phyloP scores from a whole-genome alignment of 2,888 invertebrate species.

The Phengaris arion region DNA sequence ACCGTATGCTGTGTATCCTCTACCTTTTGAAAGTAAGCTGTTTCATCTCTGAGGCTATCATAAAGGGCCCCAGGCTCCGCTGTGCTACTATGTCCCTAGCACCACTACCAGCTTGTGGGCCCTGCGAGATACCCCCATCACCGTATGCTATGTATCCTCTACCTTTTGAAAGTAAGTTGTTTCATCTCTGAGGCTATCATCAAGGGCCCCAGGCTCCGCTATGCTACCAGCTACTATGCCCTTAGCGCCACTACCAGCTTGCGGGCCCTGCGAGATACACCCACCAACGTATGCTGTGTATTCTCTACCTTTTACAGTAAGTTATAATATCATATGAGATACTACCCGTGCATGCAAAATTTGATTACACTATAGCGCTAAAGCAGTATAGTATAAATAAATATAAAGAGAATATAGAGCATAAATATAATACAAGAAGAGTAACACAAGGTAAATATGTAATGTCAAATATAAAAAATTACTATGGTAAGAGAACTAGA shows the following conservation, averaged over 20 bases:
- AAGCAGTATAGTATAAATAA: no score
- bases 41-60: not conserved
- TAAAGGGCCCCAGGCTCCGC: no score
- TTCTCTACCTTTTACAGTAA: conserved; percentile 66
- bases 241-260: conserved; percentile 58
- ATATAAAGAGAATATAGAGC: no score
- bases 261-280: conserved; percentile 42
- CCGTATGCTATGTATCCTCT: conserved; percentile 69
- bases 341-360: no score
- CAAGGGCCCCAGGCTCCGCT: conserved; percentile 50
- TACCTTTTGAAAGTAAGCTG: conserved; percentile 68
- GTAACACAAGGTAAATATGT: no score
- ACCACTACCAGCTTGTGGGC: conserved; percentile 62
- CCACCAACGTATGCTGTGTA: conserved; percentile 70
- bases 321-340: conserved; percentile 40
- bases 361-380: no score
- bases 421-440: no score
- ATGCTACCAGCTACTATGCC: conserved; percentile 71
- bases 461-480: no score
- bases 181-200: not conserved
- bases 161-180: conserved; percentile 66
- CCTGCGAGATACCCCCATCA: conserved; percentile 67
- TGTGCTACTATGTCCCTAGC: conserved; percentile 64
- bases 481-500: no score
- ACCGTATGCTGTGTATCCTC: conserved; percentile 66